A percentile compares a stretch with the other conserved stretches of the same genome.
phyloP scores from a whole-genome alignment of 2,888 invertebrate genomes.

The Glomeris marginata region DNA sequence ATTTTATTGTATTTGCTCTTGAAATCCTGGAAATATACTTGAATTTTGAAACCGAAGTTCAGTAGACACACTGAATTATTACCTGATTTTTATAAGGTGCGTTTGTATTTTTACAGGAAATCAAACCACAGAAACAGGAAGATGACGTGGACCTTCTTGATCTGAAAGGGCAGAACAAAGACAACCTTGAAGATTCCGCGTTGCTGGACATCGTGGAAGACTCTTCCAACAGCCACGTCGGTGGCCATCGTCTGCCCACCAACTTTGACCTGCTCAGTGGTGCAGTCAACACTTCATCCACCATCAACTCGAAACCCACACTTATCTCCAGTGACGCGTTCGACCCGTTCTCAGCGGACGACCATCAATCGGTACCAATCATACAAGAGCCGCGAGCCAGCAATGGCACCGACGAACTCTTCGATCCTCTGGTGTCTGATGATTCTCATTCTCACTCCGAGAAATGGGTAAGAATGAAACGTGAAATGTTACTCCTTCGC shows the following conservation, averaged over 20 bases:
- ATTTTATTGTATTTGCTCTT: too few species aligned
- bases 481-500: too few species aligned
- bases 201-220: slow-evolving; percentile 13
- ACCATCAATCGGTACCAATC: not conserved
- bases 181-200: not conserved
- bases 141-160: slow-evolving; percentile 11
- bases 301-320: not conserved
- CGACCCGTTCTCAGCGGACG: slow-evolving; percentile 8
- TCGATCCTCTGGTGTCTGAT: slow-evolving; percentile 11
- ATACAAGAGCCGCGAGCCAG: slow-evolving; percentile 3
- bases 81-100: not conserved
- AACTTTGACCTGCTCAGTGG: slow-evolving; percentile 15
- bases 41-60: not conserved
- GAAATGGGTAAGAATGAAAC: too few species aligned
- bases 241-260: slow-evolving; percentile 9
- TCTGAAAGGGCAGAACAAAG: slow-evolving; percentile 1
- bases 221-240: too few species aligned
- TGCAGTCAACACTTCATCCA: not conserved
- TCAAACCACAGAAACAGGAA: not conserved
- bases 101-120: not conserved
- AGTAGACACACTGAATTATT: too few species aligned
- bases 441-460: not conserved
- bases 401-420: slow-evolving; percentile 8
- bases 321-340: slow-evolving; percentile 6
- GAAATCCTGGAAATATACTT: not conserved